Percentiles rank a stretch among this genome's conserved stretches.
These are phyloP conservation scores for Drosophila yakuba DNA, from an alignment of 1,140 invertebrate species.

Conservation along the genomic window DNA sequence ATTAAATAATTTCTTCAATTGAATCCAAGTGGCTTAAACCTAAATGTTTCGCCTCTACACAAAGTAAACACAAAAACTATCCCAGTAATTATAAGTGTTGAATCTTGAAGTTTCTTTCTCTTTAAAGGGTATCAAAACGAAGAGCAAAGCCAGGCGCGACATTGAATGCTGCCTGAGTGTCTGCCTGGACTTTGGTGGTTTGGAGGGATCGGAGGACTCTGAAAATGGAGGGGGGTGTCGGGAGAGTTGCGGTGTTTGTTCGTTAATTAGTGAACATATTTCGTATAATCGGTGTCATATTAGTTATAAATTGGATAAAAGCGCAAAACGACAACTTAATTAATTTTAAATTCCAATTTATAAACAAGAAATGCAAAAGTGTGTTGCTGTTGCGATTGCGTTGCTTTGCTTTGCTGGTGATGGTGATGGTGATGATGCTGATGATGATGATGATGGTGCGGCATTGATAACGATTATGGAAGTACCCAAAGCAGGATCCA, in stretches of 20 bases:
- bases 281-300: slow-evolving; percentile 85
- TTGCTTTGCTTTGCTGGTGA: neutral
- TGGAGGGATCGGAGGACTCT: slow-evolving; percentile 26
- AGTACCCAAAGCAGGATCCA: slow-evolving; percentile 13
- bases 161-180: slow-evolving; percentile 67
- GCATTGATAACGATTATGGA: slow-evolving; percentile 71
- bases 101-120: neutral
- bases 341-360: slow-evolving; percentile 85
- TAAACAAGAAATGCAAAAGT: slow-evolving; percentile 57
- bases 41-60: too few species aligned
- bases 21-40: too few species aligned
- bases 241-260: slow-evolving; percentile 75
- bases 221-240: slow-evolving; percentile 12
- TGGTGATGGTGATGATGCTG: slow-evolving; percentile 35
- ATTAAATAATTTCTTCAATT: too few species aligned
- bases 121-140: slow-evolving; percentile 15
- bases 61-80: too few species aligned
- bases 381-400: slow-evolving; percentile 10
- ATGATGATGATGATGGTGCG: slow-evolving; percentile 51
- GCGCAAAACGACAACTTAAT: slow-evolving; percentile 84
- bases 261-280: slow-evolving; percentile 85
- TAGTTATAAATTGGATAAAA: slow-evolving; percentile 85
- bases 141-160: slow-evolving; percentile 9
- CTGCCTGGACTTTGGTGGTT: slow-evolving; percentile 58
- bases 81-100: too few species aligned